A percentile compares a stretch with the other conserved stretches of the same genome.
phyloP scores from a whole-genome alignment of 2,888 invertebrate species.

The Branchipolynoe longqiensis region DNA sequence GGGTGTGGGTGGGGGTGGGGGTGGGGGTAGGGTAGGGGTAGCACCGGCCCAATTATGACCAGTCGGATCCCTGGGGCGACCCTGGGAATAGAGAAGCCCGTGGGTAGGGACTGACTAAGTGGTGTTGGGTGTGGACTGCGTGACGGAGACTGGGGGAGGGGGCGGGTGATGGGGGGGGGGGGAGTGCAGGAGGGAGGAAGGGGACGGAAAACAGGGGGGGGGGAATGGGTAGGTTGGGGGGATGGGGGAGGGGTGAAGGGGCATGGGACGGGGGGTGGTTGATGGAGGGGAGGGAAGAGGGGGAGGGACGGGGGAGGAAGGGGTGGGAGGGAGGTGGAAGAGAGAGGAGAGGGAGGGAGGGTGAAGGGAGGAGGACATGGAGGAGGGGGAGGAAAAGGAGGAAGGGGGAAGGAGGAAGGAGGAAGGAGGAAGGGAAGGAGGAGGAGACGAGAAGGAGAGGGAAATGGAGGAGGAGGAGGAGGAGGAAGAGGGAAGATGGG shows the following conservation, averaged over 20 bases:
- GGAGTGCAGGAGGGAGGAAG: neutral
- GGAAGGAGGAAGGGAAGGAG: too few species aligned
- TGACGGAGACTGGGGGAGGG: conserved; percentile 12
- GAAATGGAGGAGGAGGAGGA: too few species aligned
- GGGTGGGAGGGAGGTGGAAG: too few species aligned
- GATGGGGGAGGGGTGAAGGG: neutral
- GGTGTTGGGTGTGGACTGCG: conserved; percentile 24
- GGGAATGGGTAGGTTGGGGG: neutral
- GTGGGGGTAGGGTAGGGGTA: neutral
- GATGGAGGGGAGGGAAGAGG: neutral
- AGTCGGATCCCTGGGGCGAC: conserved; percentile 54
- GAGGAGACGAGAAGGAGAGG: too few species aligned
- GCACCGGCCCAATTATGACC: conserved; percentile 43
- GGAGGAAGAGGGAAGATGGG: too few species aligned
- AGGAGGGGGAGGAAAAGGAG: neutral
- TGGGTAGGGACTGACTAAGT: conserved; percentile 21
- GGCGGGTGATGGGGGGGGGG: neutral
- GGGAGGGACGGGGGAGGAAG: too few species aligned
- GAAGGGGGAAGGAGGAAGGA: neutral
- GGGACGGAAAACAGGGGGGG: neutral
- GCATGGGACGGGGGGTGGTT: neutral
- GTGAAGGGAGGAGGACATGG: too few species aligned
- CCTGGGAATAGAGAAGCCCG: conserved; percentile 34
- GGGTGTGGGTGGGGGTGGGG: neutral
- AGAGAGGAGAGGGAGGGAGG: too few species aligned